Base-by-base conservation (phyloP, 2,113 vertebrate genomes). In the Piaya cayana region DNA sequence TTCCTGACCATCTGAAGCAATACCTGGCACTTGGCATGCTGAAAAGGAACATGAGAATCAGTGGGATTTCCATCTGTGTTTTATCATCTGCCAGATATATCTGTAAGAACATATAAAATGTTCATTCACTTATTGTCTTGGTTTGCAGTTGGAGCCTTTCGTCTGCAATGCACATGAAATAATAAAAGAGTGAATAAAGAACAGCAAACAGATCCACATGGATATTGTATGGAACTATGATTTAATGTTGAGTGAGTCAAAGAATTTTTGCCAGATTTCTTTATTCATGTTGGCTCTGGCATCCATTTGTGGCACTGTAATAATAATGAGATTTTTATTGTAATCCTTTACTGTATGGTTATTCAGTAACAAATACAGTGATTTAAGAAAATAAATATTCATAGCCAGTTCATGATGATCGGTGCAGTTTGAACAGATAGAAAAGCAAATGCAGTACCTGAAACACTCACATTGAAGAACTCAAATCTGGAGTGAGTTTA, bases 361-460 rank as follows among this genome's bases (percentile, higher is more conserved):
- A 92, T 90, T 92, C 30, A 11, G 55, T 94, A 88, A 91, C 65
- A 82, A 86, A 78, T 84, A 77, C 16, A 21, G 62, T 93, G 90
- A 90, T 92, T 92, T 69, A 88, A 95, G 82, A 91, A 90, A 95
- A 95, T 92, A 95, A 97, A 89, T 91, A 88, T 76, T 95, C 87
- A 93, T 52, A 91, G 45, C 20, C 67, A 87, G 69, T 86, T 96
- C 88, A 72, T 92, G 60, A 58, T 82, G 58, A 55, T 22, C 88
- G 59, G 42, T 95, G 82, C 58, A 29, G 62, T 93, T 88, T 60
- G 55, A 78, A 83, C 13, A 23, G 67, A 82, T 82, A 96, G 89
- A 92, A 90, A 43, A 96, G 88, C 94, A 97, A 96, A 96, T 83
- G 29, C n/a, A 55, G 45, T 47, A 45, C n/a, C 43, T 92, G 94